Evolutionary conservation across 2,113 vertebrate species (phyloP).

Genomic region (Gadus chalcogrammus): DNA sequence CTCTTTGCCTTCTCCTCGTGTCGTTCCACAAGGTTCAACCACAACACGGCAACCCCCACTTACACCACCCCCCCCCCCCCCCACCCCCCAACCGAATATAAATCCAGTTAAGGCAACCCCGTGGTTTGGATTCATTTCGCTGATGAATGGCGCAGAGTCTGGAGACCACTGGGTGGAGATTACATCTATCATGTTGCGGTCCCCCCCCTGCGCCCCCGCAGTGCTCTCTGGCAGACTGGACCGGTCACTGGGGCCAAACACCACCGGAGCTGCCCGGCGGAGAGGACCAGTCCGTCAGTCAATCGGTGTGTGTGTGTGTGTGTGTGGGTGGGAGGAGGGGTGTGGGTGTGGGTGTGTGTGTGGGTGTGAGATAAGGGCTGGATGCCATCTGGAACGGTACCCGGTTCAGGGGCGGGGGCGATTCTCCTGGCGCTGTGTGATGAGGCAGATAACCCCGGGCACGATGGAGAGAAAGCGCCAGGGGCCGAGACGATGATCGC

Average conservation of each 20-base stretch:
- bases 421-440: no score
- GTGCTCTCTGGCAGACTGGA: conserved; percentile 67
- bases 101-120: conserved; percentile 42
- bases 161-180: conserved; percentile 47
- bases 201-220: conserved; percentile 49
- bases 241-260: conserved; percentile 37
- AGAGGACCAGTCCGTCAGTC: conserved; percentile 43
- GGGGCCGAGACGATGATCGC: conserved; percentile 33
- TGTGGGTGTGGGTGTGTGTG: no score
- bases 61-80: not conserved
- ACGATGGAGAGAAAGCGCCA: conserved; percentile 44
- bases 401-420: no score
- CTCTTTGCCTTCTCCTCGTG: conserved; percentile 31
- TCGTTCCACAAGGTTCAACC: conserved; percentile 37
- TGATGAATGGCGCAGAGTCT: conserved; percentile 51
- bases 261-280: conserved; percentile 59
- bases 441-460: conserved; percentile 37
- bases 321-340: no score
- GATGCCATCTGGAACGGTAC: conserved; percentile 69
- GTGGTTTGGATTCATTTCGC: conserved; percentile 56
- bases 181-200: conserved; percentile 53
- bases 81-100: conserved; percentile 24
- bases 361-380: conserved; percentile 27
- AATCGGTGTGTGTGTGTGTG: no score
- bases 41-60: conserved; percentile 30